Percentiles rank a stretch among this genome's conserved stretches.
These are phyloP conservation scores for Diarsia mendica DNA, from an alignment of 2,888 invertebrate species.

Conservation along the genomic window DNA sequence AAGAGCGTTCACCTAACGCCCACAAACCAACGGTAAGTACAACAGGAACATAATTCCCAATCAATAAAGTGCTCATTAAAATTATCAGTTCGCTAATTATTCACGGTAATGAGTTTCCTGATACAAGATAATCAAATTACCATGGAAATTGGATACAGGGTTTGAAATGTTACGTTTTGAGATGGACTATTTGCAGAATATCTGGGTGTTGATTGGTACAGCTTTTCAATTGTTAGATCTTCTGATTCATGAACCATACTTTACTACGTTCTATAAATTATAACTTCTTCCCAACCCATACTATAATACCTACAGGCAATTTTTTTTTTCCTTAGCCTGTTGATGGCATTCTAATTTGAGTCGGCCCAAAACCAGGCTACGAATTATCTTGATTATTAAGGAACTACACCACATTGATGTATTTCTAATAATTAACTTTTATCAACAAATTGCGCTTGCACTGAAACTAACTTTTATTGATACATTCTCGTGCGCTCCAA, in stretches of 20 bases:
- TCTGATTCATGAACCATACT: too few species aligned
- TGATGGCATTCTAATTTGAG: background rate
- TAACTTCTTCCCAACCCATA: background rate
- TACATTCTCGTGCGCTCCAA: slow-evolving; percentile 15
- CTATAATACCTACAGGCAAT: too few species aligned
- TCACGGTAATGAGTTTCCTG: slow-evolving; percentile 49
- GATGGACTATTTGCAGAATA: background rate
- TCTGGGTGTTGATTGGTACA: background rate
- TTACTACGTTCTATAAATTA: background rate
- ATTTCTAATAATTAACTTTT: background rate
- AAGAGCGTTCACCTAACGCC: slow-evolving; percentile 61
- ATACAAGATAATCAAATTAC: slow-evolving; percentile 36
- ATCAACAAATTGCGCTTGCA: background rate
- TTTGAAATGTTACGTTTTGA: background rate
- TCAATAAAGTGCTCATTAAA: slow-evolving; percentile 52
- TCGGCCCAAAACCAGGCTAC: background rate
- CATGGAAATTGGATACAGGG: slow-evolving; percentile 16
- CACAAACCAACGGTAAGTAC: slow-evolving; percentile 78
- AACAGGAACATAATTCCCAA: slow-evolving; percentile 15
- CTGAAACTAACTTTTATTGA: background rate
- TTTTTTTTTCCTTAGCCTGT: background rate
- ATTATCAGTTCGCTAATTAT: slow-evolving; percentile 52
- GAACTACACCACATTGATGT: background rate
- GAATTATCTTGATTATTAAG: background rate
- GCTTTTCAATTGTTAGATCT: background rate